A percentile compares a stretch with the other conserved stretches of the same genome.
These are phyloP conservation scores for Chelonia mydas DNA, from an alignment of 2,797 vertebrate species.

Conservation along the genomic window DNA sequence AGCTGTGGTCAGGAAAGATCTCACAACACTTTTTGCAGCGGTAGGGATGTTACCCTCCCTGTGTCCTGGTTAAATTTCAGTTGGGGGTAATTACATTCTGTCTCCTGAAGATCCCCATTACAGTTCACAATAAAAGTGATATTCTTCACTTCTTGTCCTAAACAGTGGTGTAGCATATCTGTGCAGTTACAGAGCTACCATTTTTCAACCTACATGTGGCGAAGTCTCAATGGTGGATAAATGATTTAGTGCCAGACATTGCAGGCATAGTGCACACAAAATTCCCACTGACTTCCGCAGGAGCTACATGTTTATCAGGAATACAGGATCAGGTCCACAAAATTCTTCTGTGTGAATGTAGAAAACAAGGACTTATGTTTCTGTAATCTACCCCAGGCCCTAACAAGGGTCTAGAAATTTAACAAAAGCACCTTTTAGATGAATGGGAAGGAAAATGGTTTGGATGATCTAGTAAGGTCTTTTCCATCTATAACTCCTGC, in stretches of 20 bases:
- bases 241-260: background rate
- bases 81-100: background rate
- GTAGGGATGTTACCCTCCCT: background rate
- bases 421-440: background rate
- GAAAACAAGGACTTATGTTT: background rate
- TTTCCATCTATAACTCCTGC: background rate
- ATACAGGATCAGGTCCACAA: background rate
- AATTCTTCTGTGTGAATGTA: background rate
- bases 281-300: background rate
- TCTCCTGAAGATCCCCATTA: background rate
- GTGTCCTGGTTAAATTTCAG: background rate
- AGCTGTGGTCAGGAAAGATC: background rate
- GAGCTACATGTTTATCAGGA: background rate
- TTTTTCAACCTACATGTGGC: background rate
- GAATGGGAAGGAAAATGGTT: background rate
- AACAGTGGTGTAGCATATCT: background rate
- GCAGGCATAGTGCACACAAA: background rate
- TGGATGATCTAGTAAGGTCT: background rate
- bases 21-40: background rate
- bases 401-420: background rate
- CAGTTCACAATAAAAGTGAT: background rate
- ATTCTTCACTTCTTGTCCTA: background rate
- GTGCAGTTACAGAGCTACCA: background rate
- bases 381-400: background rate
- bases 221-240: background rate